phyloP scores from a whole-genome alignment of 2,113 vertebrate genomes.

The Baryphthengus martii region DNA sequence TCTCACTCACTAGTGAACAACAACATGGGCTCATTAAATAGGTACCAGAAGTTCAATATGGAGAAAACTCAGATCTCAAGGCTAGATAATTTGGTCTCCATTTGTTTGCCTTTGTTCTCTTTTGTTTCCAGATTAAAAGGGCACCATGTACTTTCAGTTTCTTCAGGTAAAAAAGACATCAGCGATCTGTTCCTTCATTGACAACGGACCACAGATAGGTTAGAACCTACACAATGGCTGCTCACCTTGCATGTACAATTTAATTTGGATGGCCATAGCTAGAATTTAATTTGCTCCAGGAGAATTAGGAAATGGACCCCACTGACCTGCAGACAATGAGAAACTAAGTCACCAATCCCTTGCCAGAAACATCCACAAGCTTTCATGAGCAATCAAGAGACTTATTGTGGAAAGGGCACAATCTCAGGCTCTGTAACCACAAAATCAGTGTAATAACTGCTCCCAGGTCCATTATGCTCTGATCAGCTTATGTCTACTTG shows the following conservation, averaged over 20 bases:
- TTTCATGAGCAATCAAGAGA: not conserved
- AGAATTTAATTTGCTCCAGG: not conserved
- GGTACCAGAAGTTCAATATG: constrained; percentile 33
- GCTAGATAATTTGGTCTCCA: constrained; percentile 42
- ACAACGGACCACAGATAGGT: not conserved
- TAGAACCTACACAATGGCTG: not conserved
- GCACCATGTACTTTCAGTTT: constrained; percentile 44
- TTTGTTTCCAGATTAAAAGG: constrained; percentile 57
- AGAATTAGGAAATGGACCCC: not conserved
- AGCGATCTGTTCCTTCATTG: not conserved
- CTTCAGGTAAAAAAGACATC: constrained; percentile 33
- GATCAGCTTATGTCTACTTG: not conserved
- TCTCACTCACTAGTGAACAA: constrained; percentile 46
- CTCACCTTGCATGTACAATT: not conserved
- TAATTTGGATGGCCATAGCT: not conserved
- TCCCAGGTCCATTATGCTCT: not conserved
- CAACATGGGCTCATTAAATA: constrained; percentile 46
- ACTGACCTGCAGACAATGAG: not conserved
- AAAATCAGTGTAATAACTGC: not conserved
- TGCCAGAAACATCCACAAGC: not conserved
- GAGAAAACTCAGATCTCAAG: constrained; percentile 46
- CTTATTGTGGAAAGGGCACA: not conserved
- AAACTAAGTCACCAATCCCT: not conserved
- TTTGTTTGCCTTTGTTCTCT: constrained; percentile 49
- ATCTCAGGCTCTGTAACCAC: not conserved